Base-by-base conservation (phyloP, 2,888 invertebrate species). In the Sinopyrophorus schimmeli region DNA sequence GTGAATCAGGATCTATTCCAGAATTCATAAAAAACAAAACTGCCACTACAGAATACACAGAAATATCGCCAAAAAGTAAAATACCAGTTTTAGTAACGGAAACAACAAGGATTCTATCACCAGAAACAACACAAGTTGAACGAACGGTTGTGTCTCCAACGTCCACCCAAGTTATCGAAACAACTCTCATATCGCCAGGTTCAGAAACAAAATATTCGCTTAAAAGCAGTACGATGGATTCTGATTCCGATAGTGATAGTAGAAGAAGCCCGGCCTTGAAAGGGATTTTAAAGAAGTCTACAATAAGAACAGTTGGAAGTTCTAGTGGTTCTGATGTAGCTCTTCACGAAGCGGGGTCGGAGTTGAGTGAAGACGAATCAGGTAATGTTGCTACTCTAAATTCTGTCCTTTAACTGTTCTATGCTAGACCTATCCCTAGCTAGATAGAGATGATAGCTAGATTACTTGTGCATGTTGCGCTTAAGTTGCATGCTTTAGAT, bases 321-420 rank as follows among this genome's bases (percentile, higher is more conserved):
- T 82, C 81, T 51, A 82, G 82, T 64, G 82, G 81, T 41, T 81
- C 81, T 20, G 82, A 83, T 66, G 76, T 82, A 47, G 82, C 82
- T 49, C 73, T 82, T 51, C 82, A 82, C 67, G 82, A 82, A 70
- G 75, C 73, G 48, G 82, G 82, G 44, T 79, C 79, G 30, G 81
- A 82, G 63, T 74, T 80, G 53, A 81, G 81, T 66, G 80, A 80
- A 63, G 80, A 80, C 67, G 80, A 81, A 73, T 79, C 80, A 79
- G 81, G 81, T 81, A 79, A 39, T 35, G 27, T 39, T 40, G 39
- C 23, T 32, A 20, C 10, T n/a, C 23, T 34, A 5, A 15, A 3
- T 24, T 32, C 26, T 27, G 7, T 23, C 17, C 15, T 26, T 17
- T 42, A 14, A 20, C 20, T n/a, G n/a, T n/a, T 21, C 14, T 26